Base-by-base conservation (phyloP, 2,888 invertebrate genomes). In the Suillia variegata region DNA sequence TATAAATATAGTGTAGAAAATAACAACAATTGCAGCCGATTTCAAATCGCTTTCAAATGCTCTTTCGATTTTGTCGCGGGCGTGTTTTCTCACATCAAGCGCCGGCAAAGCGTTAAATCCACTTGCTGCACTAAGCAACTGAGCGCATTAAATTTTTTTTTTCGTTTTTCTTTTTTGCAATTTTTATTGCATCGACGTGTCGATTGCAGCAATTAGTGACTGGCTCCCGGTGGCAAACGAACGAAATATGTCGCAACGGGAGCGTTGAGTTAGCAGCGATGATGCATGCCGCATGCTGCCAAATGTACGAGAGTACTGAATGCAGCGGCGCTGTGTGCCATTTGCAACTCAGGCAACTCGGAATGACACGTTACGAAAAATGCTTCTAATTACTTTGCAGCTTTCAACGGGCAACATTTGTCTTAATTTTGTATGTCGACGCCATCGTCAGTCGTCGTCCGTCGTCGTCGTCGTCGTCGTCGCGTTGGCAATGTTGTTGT, bases 361-460 rank as follows among this genome's bases (percentile, higher is more conserved):
- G n/a, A 38, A 54, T 60, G 50, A 47, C 34, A 56, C 22, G 33
- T 8, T 58, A 54, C 13, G 57, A 62, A 59, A 69, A 75, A 73
- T 73, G 75, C 74, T 75, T 75, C 77, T 77, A 76, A 76, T 76
- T 76, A 76, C 75, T 76, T 76, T 70, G 70, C 74, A 75, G 71
- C 74, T 75, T 77, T 77, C 75, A 76, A 66, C 75, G 69, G 65
- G 68, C 65, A 68, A 70, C 76, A 76, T 75, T 73, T 77, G 77
- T 75, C 75, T 75, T 71, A 67, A 71, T 75, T 77, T n/a, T 71
- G 10, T 10, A 26, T 5, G 26, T 10, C 26, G 26, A 5, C 10
- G 26, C n/a, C n/a, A n/a, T n/a, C 10, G 26, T 26, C 26, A 6
- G 26, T 10, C 26, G 5, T 38, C 38, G 10, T 38, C 38, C 15